A percentile compares a stretch with the other conserved stretches of the same genome.
Evolutionary conservation across 1,140 invertebrate genomes (phyloP).

Genomic region (Drosophila kohkoa): DNA sequence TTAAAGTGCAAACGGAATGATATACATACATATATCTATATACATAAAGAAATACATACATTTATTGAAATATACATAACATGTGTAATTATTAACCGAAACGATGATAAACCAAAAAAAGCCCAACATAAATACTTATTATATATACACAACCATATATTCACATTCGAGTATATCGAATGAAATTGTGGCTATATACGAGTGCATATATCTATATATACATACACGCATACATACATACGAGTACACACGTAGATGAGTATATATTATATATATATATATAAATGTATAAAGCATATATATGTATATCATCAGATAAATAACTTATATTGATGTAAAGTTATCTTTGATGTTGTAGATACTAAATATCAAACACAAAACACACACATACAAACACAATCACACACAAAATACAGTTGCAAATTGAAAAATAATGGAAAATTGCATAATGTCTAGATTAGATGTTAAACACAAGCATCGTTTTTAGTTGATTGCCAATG

Average conservation of each 20-base stretch:
- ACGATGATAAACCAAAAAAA: constrained; percentile 26
- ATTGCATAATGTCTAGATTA: constrained; percentile 33
- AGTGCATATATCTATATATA: constrained; percentile 63
- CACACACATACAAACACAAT: too few relatives aligned
- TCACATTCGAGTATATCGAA: constrained; percentile 22
- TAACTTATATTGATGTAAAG: constrained; percentile 68
- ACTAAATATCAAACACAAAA: constrained; percentile 28
- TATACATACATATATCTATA: constrained; percentile 58
- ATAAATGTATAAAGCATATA: constrained; percentile 57
- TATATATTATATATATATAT: constrained; percentile 17
- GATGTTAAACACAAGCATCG: constrained; percentile 24
- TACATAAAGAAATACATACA: constrained; percentile 26
- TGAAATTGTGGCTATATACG: constrained; percentile 28
- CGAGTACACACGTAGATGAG: constrained; percentile 27
- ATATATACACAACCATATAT: constrained; percentile 12
- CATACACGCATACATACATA: constrained; percentile 32
- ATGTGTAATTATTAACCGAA: constrained; percentile 65
- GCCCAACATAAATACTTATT: constrained; percentile 40
- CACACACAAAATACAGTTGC: constrained; percentile 35
- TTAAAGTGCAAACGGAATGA: constrained; percentile 61
- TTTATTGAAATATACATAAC: constrained; percentile 56
- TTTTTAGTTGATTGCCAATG: constrained; percentile 37
- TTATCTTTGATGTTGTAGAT: constrained; percentile 80
- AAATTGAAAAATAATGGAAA: constrained; percentile 14
- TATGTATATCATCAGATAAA: constrained; percentile 48